Evolutionary conservation across 2,888 invertebrate species (phyloP).

Genomic region (Idaea straminata): DNA sequence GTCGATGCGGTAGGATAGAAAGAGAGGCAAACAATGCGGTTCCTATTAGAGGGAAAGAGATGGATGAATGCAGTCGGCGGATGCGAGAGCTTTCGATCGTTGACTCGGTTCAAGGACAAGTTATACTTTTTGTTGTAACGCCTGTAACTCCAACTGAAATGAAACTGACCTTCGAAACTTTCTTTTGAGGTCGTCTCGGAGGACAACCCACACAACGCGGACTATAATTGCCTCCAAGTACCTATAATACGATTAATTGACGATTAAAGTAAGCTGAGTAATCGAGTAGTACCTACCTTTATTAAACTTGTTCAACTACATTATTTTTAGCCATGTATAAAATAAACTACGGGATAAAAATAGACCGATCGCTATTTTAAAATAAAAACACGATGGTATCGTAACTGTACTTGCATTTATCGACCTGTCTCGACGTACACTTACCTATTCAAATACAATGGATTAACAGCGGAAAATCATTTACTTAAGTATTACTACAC

Average conservation of each 20-base stretch:
- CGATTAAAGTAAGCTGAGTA: background rate
- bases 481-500: background rate
- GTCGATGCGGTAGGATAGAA: constrained; percentile 44
- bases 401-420: constrained; percentile 1
- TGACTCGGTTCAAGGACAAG: constrained; percentile 76
- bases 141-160: constrained; percentile 63
- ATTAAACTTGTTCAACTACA: background rate
- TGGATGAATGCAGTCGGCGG: constrained; percentile 61
- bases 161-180: constrained; percentile 69
- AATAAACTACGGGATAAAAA: constrained; percentile 7
- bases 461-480: background rate
- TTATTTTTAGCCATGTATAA: background rate
- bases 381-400: constrained; percentile 1
- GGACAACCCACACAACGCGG: constrained; percentile 4
- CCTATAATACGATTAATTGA: background rate
- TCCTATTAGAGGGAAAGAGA: constrained; percentile 45
- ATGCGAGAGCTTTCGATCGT: constrained; percentile 76
- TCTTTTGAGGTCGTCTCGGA: constrained; percentile 62
- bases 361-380: constrained; percentile 10
- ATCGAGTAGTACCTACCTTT: background rate
- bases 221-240: constrained; percentile 5
- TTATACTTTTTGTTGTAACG: constrained; percentile 66
- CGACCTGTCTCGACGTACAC: background rate
- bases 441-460: background rate
- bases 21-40: constrained; percentile 40